phyloP scores from a whole-genome alignment of 2,888 invertebrate species.

The Pyrrhia umbra region DNA sequence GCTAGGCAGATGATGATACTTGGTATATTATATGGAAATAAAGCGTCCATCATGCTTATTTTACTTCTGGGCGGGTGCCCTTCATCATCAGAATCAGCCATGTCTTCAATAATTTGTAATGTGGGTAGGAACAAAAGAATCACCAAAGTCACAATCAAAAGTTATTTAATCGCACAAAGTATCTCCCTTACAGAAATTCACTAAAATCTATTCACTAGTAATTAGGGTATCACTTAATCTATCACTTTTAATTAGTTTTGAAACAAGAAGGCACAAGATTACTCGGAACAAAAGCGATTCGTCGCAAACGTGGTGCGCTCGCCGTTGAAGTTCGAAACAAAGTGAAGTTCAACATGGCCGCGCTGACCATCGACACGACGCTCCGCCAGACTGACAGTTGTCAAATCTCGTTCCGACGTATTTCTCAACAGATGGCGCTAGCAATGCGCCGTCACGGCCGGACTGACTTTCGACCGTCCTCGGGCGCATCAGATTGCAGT shows the following conservation, averaged over 20 bases:
- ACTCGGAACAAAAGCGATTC: too few relatives aligned
- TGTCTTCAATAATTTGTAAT: background rate
- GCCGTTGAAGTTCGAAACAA: background rate
- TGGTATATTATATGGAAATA: too few relatives aligned
- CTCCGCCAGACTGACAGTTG: conserved; percentile 4
- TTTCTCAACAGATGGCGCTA: background rate
- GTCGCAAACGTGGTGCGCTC: too few relatives aligned
- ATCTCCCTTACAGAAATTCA: background rate
- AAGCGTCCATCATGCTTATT: too few relatives aligned
- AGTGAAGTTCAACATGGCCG: background rate
- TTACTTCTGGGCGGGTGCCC: conserved; percentile 1
- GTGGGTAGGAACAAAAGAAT: background rate
- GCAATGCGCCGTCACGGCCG: too few relatives aligned
- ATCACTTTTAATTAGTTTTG: too few relatives aligned
- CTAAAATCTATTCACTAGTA: background rate
- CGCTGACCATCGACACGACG: conserved; percentile 6
- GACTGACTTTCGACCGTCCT: too few relatives aligned
- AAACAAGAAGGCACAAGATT: too few relatives aligned
- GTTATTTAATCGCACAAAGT: conserved; percentile 6
- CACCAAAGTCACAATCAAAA: conserved; percentile 6
- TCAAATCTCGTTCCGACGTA: conserved; percentile 5
- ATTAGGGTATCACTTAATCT: conserved; percentile 4
- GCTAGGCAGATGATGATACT: too few relatives aligned
- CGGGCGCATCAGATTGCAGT: too few relatives aligned
- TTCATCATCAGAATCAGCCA: conserved; percentile 9